These are phyloP conservation scores for Cherax quadricarinatus DNA, from an alignment of 1,140 invertebrate genomes.

Conservation along the genomic window DNA sequence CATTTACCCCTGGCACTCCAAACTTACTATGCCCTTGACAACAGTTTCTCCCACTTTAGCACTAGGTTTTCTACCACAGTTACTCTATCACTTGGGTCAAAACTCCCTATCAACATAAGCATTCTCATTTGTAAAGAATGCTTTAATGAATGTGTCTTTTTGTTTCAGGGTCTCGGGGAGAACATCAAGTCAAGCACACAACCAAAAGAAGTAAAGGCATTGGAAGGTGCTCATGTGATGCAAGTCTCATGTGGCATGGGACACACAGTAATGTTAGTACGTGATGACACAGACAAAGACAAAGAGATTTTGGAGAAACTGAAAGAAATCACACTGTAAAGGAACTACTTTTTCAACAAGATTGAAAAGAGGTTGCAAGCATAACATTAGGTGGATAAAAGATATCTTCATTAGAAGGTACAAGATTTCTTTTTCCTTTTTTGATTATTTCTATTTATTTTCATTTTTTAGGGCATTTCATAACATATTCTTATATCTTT, in stretches of 20 bases:
- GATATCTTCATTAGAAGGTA: neutral
- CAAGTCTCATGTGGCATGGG: slow-evolving; percentile 61
- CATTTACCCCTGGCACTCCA: too few species aligned
- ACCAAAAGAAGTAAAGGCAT: slow-evolving; percentile 52
- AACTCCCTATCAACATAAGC: too few species aligned
- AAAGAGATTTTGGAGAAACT: slow-evolving; percentile 55
- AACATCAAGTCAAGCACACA: slow-evolving; percentile 53
- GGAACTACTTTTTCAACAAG: neutral
- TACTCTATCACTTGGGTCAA: too few species aligned
- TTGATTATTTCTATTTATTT: neutral
- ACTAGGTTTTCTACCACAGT: too few species aligned
- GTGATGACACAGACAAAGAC: slow-evolving; percentile 55
- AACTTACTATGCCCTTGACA: too few species aligned
- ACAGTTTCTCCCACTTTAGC: too few species aligned
- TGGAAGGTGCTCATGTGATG: slow-evolving; percentile 51
- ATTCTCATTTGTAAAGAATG: too few species aligned
- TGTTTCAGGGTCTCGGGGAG: slow-evolving; percentile 51
- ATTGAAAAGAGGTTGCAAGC: neutral
- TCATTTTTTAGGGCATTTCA: neutral
- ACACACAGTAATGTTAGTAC: slow-evolving; percentile 49
- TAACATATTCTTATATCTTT: neutral
- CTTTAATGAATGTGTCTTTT: neutral
- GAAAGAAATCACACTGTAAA: slow-evolving; percentile 58
- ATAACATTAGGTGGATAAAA: neutral
- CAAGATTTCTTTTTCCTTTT: neutral